Conservation (phyloP, 1,140 invertebrate genomes). For the Drosophila kurseongensis region DNA sequence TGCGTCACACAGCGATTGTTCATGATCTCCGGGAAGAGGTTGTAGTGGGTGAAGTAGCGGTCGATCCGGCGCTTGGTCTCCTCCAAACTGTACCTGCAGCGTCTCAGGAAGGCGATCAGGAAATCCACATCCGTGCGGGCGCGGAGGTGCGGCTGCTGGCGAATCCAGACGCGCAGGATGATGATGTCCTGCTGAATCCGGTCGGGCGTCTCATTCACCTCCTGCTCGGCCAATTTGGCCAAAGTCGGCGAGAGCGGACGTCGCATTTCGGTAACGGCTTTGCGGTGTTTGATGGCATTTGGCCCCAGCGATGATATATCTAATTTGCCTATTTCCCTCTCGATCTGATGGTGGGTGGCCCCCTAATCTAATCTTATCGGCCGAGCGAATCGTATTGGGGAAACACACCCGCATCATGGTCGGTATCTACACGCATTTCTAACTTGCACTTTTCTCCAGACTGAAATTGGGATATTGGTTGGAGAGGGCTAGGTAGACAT, state of each 20-base stretch:
- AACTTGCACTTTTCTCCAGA: conserved; percentile 47
- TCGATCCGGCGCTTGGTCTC: conserved; percentile 88
- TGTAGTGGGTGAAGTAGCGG: conserved; percentile 87
- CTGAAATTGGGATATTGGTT: neutral
- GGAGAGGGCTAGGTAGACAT: neutral
- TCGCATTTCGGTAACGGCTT: conserved; percentile 64
- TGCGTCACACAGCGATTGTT: conserved; percentile 76
- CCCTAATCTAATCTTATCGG: conserved; percentile 54
- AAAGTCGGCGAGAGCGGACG: conserved; percentile 84
- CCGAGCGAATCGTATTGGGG: conserved; percentile 28
- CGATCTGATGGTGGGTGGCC: conserved; percentile 12
- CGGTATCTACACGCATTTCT: conserved; percentile 39
- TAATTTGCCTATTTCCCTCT: conserved; percentile 63
- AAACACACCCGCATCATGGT: conserved; percentile 34
- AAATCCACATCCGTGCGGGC: conserved; percentile 86
- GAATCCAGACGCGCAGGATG: conserved; percentile 88
- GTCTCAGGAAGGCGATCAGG: conserved; percentile 87
- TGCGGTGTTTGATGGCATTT: conserved; percentile 48
- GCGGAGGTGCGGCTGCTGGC: conserved; percentile 87
- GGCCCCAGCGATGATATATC: conserved; percentile 11
- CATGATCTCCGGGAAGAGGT: conserved; percentile 86
- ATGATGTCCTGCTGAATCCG: conserved; percentile 86
- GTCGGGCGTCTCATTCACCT: conserved; percentile 87
- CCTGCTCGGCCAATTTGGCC: conserved; percentile 85
- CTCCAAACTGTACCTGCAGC: conserved; percentile 89